Conservation (phyloP, 2,888 invertebrate genomes). For the Electrophaes corylata region DNA sequence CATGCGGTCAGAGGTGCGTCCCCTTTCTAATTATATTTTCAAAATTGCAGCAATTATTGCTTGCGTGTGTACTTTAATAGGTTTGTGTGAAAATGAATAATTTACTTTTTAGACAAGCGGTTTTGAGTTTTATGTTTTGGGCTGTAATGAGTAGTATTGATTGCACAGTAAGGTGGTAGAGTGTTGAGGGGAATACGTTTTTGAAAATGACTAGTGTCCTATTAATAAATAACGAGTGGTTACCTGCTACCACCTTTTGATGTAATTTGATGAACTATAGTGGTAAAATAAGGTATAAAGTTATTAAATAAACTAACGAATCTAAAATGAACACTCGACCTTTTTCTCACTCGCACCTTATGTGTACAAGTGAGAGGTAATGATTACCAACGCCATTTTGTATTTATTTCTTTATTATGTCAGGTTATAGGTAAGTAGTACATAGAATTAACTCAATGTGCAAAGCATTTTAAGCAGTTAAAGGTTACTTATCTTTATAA, state of each 20-base stretch:
- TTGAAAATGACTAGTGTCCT: not conserved
- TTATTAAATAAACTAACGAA: too few species aligned
- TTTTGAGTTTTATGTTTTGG: not conserved
- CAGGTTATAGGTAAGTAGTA: too few species aligned
- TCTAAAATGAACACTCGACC: too few species aligned
- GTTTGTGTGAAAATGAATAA: constrained; percentile 25
- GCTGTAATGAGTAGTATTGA: not conserved
- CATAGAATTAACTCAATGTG: too few species aligned
- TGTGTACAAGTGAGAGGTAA: too few species aligned
- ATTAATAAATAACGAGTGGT: not conserved
- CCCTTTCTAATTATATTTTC: constrained; percentile 32
- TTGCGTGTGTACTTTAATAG: constrained; percentile 30
- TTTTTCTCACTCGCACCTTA: too few species aligned
- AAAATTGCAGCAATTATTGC: constrained; percentile 36
- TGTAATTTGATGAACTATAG: not conserved
- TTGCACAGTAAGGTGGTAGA: not conserved
- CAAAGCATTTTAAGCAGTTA: too few species aligned
- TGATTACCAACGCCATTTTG: too few species aligned
- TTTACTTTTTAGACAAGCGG: not conserved
- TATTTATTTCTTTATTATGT: too few species aligned
- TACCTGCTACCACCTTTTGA: not conserved
- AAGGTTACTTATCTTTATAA: too few species aligned
- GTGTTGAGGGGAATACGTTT: constrained; percentile 4
- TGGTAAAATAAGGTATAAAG: too few species aligned
- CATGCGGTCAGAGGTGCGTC: constrained; percentile 35